Percentiles rank a stretch among this genome's conserved stretches.
Conservation (phyloP, 2,888 invertebrate species). For the Mycalesis mineus region DNA sequence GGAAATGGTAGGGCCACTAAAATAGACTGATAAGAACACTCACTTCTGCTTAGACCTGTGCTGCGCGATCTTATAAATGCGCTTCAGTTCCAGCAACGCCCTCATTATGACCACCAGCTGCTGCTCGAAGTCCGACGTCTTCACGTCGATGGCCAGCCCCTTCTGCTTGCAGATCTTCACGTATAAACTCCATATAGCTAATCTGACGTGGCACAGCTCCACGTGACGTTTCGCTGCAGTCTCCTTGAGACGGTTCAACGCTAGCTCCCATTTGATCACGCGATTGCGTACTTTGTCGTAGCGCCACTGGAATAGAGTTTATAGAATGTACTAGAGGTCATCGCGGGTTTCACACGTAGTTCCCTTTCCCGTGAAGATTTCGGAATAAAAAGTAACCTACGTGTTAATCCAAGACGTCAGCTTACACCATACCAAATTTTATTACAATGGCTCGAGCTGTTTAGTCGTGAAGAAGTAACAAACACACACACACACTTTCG, state of each 20-base stretch:
- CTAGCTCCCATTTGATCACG: conserved; percentile 80
- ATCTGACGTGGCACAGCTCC: conserved; percentile 77
- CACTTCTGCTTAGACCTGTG: conserved; percentile 62
- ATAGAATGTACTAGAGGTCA: too few species aligned
- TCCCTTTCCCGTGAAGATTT: too few species aligned
- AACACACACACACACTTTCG: too few species aligned
- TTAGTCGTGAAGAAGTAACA: too few species aligned
- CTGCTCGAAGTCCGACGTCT: conserved; percentile 75
- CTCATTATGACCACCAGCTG: conserved; percentile 81
- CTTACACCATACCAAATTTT: too few species aligned
- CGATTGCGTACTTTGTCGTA: conserved; percentile 79
- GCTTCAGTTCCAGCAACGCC: conserved; percentile 75
- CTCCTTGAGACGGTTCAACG: conserved; percentile 78
- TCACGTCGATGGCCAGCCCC: conserved; percentile 59
- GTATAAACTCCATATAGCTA: conserved; percentile 80
- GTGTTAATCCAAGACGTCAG: too few species aligned
- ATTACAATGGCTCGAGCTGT: too few species aligned
- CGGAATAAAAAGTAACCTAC: too few species aligned
- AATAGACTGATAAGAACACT: conserved; percentile 25
- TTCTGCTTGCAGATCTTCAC: conserved; percentile 80
- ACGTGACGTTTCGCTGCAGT: conserved; percentile 73
- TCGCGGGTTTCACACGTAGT: too few species aligned
- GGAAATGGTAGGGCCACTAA: too few species aligned
- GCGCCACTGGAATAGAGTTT: conserved; percentile 71
- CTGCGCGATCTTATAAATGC: conserved; percentile 68